A percentile compares a stretch with the other conserved stretches of the same genome.
phyloP scores from a whole-genome alignment of 37 sponge, comb jelly and placozoan species.

The Mnemiopsis leidyi region DNA sequence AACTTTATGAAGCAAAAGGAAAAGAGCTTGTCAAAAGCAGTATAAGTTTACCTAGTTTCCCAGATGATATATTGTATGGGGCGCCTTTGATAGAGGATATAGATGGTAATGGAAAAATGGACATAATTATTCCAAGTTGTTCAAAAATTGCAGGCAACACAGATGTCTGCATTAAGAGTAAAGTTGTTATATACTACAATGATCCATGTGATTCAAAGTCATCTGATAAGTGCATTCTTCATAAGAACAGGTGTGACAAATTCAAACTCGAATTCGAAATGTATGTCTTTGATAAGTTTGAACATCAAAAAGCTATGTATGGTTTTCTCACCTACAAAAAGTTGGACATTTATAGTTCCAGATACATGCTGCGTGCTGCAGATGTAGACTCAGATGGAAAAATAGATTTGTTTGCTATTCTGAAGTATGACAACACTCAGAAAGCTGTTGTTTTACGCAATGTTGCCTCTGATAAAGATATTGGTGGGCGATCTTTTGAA shows the following conservation, averaged over 20 bases:
- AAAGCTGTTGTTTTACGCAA: not conserved
- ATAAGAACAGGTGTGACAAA: conserved; percentile 1
- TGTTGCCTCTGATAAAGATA: not conserved
- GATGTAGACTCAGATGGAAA: not conserved
- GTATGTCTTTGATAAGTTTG: conserved; percentile 17
- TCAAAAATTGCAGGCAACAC: not conserved
- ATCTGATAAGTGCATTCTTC: not conserved
- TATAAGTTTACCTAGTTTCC: not conserved
- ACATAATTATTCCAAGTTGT: not conserved
- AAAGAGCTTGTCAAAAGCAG: not conserved
- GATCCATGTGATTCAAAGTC: conserved; percentile 9
- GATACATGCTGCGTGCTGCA: not conserved
- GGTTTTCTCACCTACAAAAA: not conserved
- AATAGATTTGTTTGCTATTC: not conserved
- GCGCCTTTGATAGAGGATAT: conserved; percentile 10
- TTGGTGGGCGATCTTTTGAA: conserved; percentile 5
- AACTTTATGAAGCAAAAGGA: not conserved
- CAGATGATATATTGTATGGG: not conserved
- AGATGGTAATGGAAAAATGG: conserved; percentile 4
- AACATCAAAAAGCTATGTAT: not conserved
- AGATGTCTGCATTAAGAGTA: not conserved
- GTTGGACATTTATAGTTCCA: not conserved
- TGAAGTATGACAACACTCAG: not conserved
- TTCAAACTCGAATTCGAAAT: not conserved
- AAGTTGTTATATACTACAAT: not conserved